phyloP scores from a whole-genome alignment of 2,888 invertebrate species.

The Steinernema carpocapsae region DNA sequence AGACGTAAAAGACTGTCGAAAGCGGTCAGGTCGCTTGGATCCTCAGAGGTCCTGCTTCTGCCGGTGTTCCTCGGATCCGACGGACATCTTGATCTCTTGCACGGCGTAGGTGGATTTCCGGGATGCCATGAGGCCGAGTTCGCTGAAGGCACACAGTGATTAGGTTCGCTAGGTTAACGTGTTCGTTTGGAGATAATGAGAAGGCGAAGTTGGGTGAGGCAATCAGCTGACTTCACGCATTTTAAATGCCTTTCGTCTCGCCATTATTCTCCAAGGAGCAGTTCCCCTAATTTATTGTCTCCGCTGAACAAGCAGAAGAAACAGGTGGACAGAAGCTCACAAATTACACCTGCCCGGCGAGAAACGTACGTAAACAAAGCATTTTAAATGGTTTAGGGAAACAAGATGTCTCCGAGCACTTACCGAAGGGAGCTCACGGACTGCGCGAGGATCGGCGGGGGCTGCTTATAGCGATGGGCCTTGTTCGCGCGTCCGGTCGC shows the following conservation, averaged over 20 bases:
- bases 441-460: conserved; percentile 20
- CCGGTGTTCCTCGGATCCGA: conserved; percentile 20
- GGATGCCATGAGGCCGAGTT: conserved; percentile 2
- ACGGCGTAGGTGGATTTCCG: conserved; percentile 16
- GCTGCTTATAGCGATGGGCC: conserved; percentile 21
- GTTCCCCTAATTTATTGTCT: no score
- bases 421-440: conserved; percentile 17
- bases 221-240: no score
- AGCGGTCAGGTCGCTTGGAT: neutral
- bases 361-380: no score
- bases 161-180: no score
- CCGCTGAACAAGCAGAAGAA: no score
- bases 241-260: no score
- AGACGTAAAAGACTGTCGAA: neutral
- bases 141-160: neutral
- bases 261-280: no score
- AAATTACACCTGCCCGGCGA: no score
- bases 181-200: no score
- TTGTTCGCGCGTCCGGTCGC: conserved; percentile 23
- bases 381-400: no score
- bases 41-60: neutral
- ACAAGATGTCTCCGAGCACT: neutral
- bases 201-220: no score
- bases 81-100: conserved; percentile 18
- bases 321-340: no score